phyloP scores from a whole-genome alignment of 1,140 invertebrate species.

The Diuraphis noxia region DNA sequence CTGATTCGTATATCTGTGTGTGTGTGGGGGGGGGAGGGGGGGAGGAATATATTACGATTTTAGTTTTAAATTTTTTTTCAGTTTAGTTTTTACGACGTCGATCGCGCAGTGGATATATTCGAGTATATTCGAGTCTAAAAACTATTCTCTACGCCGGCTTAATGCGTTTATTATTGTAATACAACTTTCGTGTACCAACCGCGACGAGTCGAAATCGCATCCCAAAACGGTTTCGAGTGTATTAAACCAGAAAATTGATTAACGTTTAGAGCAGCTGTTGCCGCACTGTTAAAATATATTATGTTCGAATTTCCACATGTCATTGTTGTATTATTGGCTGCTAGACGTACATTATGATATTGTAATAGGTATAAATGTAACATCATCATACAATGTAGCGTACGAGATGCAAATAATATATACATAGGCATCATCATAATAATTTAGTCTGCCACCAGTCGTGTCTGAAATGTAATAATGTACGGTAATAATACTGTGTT shows the following conservation, averaged over 20 bases:
- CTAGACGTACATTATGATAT: not conserved
- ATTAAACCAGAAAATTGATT: conserved; percentile 3
- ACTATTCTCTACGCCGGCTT: not conserved
- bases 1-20: too few relatives aligned
- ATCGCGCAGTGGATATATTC: not conserved
- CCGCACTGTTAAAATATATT: too few relatives aligned
- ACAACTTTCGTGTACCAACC: not conserved
- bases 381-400: not conserved
- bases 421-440: not conserved
- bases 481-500: not conserved
- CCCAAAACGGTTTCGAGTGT: not conserved
- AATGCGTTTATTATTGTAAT: conserved; percentile 17
- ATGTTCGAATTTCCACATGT: not conserved
- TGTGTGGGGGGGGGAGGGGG: too few relatives aligned
- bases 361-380: not conserved
- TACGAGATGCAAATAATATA: not conserved
- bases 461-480: not conserved
- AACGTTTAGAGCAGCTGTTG: not conserved
- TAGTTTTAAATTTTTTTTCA: too few relatives aligned
- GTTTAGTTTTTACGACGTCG: not conserved
- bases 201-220: not conserved
- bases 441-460: not conserved
- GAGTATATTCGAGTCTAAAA: not conserved
- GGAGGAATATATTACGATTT: not conserved
- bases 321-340: not conserved